Evolutionary conservation across 2,797 vertebrate species (phyloP).

Genomic region (Myotis findleyi): DNA sequence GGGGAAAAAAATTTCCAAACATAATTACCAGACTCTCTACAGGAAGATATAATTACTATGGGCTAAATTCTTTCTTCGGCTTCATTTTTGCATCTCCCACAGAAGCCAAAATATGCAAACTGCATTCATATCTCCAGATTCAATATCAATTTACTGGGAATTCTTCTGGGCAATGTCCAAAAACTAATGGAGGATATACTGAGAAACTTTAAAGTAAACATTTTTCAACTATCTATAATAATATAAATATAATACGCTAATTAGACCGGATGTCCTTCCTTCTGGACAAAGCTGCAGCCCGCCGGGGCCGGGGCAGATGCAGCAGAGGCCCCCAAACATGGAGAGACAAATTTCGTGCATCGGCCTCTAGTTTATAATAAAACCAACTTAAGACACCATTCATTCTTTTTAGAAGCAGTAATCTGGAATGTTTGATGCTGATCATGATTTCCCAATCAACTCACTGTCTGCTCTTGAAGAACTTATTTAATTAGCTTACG

Average conservation of each 20-base stretch:
- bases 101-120: constrained; percentile 49
- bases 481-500: constrained; percentile 57
- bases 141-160: constrained; percentile 55
- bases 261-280: too few relatives aligned
- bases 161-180: constrained; percentile 46
- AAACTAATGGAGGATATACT: constrained; percentile 17
- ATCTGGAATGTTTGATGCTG: neutral
- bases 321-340: too few relatives aligned
- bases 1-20: constrained; percentile 22
- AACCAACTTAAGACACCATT: neutral
- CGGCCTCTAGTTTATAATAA: neutral
- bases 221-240: neutral
- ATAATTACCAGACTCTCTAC: constrained; percentile 38
- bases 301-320: too few relatives aligned
- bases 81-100: constrained; percentile 55
- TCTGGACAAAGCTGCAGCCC: too few relatives aligned
- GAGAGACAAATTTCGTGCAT: too few relatives aligned
- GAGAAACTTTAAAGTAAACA: constrained; percentile 42
- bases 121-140: constrained; percentile 18
- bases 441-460: constrained; percentile 54
- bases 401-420: constrained; percentile 1
- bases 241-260: neutral
- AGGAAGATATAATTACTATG: constrained; percentile 56
- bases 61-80: constrained; percentile 38
- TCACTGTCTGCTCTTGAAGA: constrained; percentile 48